Percentiles rank a stretch among this genome's conserved stretches.
These are phyloP conservation scores for Romanogobio albipinnatus DNA, from an alignment of 2,113 vertebrate species.

Conservation along the genomic window DNA sequence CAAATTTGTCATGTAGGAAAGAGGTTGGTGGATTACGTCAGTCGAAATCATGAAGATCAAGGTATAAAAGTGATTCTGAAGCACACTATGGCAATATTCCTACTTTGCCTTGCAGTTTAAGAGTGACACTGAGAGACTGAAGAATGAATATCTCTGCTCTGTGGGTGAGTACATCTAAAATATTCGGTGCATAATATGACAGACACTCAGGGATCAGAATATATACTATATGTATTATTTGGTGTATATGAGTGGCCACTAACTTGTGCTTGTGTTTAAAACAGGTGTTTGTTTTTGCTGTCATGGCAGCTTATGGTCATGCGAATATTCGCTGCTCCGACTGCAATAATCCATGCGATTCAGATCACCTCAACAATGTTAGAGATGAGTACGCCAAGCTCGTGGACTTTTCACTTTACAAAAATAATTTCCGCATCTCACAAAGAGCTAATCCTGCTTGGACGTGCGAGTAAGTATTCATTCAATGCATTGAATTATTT, in stretches of 20 bases:
- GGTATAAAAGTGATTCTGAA: background rate
- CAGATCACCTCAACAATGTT: accelerated
- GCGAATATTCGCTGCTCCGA: background rate
- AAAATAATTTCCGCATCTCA: background rate
- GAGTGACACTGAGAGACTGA: background rate
- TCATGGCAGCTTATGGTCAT: background rate
- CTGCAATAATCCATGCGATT: background rate
- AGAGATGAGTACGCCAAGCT: accelerated
- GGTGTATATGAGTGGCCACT: background rate
- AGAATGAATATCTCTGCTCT: slow-evolving; percentile 11
- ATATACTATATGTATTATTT: background rate
- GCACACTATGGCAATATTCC: no score
- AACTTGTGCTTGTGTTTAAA: background rate
- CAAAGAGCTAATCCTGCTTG: background rate
- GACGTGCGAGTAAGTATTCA: background rate
- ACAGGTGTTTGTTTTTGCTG: slow-evolving; percentile 19
- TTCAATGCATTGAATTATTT: background rate
- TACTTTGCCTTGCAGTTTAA: background rate
- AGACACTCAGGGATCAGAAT: background rate
- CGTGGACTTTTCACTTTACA: background rate
- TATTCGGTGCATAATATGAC: background rate
- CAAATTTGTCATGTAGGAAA: slow-evolving; percentile 51
- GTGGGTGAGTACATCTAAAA: background rate
- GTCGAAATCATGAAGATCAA: background rate
- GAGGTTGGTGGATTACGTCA: slow-evolving; percentile 44